phyloP scores from a whole-genome alignment of 2,113 vertebrate species.

The Elachura formosa region DNA sequence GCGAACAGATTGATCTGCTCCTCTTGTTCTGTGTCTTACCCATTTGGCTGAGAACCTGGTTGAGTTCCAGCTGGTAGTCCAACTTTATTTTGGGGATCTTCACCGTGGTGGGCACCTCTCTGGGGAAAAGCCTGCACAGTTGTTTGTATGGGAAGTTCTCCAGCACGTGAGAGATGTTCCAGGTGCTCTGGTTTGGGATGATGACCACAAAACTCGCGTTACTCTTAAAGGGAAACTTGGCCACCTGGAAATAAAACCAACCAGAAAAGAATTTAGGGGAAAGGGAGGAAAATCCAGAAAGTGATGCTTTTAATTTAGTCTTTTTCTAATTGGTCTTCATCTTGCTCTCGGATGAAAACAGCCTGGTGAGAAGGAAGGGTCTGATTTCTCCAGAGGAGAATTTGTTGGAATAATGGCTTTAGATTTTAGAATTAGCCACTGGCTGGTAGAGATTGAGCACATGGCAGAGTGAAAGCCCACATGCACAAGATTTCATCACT shows the following conservation, averaged over 20 bases:
- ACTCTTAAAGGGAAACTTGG: conserved; percentile 84
- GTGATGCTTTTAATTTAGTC: background rate
- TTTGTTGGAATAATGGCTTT: background rate
- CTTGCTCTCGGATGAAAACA: background rate
- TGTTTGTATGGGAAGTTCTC: conserved; percentile 75
- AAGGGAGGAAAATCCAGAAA: background rate
- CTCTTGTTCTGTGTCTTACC: conserved; percentile 74
- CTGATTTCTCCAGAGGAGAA: background rate
- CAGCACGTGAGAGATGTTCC: conserved; percentile 75
- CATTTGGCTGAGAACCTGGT: conserved; percentile 77
- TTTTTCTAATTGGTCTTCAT: background rate
- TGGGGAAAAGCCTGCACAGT: conserved; percentile 75
- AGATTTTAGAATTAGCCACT: background rate
- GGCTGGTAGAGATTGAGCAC: background rate
- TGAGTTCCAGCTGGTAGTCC: conserved; percentile 81
- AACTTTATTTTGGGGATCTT: conserved; percentile 88
- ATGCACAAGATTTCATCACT: background rate
- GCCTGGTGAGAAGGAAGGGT: background rate
- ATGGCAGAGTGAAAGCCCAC: background rate
- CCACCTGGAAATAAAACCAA: conserved; percentile 76
- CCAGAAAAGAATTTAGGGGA: background rate
- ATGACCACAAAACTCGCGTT: conserved; percentile 86
- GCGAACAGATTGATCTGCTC: background rate
- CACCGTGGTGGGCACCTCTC: conserved; percentile 78
- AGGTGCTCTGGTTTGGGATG: conserved; percentile 72